phyloP scores from a whole-genome alignment of 2,888 invertebrate genomes.

The Dasysyrphus tricinctus region DNA sequence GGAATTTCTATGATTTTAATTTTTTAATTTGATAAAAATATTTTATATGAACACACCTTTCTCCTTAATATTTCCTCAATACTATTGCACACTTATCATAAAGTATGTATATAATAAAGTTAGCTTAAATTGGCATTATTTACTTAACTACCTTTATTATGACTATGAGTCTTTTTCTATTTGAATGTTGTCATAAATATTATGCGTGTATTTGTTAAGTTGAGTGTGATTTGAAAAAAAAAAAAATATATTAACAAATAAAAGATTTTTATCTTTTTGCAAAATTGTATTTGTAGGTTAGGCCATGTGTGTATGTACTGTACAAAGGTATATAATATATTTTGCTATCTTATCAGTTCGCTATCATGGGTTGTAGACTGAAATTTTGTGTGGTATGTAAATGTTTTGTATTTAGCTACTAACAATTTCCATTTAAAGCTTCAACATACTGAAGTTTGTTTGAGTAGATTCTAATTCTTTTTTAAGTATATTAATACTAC shows the following conservation, averaged over 20 bases:
- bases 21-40: neutral
- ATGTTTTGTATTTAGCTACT: neutral
- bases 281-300: slow-evolving; percentile 37
- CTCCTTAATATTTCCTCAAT: neutral
- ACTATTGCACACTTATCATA: neutral
- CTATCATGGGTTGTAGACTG: slow-evolving; percentile 1
- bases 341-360: slow-evolving; percentile 13
- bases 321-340: too few relatives aligned
- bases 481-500: too few relatives aligned
- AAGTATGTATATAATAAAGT: neutral
- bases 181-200: slow-evolving; percentile 31
- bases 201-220: neutral
- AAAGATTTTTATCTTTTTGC: slow-evolving; percentile 57
- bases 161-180: neutral
- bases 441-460: too few relatives aligned
- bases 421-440: too few relatives aligned
- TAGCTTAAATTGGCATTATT: slow-evolving; percentile 46
- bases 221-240: slow-evolving; percentile 36
- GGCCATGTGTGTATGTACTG: neutral
- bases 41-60: neutral
- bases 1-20: too few relatives aligned
- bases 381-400: neutral
- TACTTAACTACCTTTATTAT: slow-evolving; percentile 7
- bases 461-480: too few relatives aligned
- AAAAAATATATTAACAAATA: slow-evolving; percentile 56